These are phyloP conservation scores for Dascillus cervinus DNA, from an alignment of 2,888 invertebrate species.

Conservation along the genomic window DNA sequence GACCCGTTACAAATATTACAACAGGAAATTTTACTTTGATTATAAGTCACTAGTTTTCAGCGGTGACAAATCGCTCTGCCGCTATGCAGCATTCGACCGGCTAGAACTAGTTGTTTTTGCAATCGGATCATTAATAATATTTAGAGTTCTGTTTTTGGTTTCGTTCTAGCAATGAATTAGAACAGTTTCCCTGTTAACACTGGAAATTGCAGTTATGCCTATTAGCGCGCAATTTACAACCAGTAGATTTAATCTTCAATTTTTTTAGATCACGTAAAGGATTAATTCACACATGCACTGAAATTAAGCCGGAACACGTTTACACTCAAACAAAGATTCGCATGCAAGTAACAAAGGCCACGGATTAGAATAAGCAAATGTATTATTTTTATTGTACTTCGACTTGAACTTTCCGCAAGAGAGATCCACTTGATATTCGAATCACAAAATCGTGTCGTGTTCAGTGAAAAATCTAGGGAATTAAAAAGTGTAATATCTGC, in stretches of 20 bases:
- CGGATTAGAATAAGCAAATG: too few species aligned
- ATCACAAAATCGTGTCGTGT: constrained; percentile 18
- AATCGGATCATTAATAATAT: constrained; percentile 13
- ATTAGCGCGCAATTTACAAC: too few species aligned
- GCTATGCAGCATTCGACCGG: constrained; percentile 12
- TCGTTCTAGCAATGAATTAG: background rate
- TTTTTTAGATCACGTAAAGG: too few species aligned
- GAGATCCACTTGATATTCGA: constrained; percentile 19
- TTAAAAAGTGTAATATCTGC: constrained; percentile 19
- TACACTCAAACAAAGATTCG: too few species aligned
- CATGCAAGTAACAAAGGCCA: too few species aligned
- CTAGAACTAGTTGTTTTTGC: constrained; percentile 12
- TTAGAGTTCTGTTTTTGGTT: constrained; percentile 7
- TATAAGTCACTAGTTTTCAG: constrained; percentile 9
- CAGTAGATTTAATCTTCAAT: too few species aligned
- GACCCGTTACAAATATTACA: constrained; percentile 11
- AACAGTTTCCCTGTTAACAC: too few species aligned
- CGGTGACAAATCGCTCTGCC: constrained; percentile 10
- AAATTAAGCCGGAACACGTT: too few species aligned
- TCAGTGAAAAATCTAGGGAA: constrained; percentile 21
- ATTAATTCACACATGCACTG: too few species aligned
- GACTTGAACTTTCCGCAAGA: too few species aligned
- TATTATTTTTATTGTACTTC: too few species aligned
- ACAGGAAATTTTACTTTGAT: constrained; percentile 11
- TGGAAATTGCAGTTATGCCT: too few species aligned